These are phyloP conservation scores for Leptura quadrifasciata DNA, from an alignment of 2,888 invertebrate species.

Conservation along the genomic window DNA sequence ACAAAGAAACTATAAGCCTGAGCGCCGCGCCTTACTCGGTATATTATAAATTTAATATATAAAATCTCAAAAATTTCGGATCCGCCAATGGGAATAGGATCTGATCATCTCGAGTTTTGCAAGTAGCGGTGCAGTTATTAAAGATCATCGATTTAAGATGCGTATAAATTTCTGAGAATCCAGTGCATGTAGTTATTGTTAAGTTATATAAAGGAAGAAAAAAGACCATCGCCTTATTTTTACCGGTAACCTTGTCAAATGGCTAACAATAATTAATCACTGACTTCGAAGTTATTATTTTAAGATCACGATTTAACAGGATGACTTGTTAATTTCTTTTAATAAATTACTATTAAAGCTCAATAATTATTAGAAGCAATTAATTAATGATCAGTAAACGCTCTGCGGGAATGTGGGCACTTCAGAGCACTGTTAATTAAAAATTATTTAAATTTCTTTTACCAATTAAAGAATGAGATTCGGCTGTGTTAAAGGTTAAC, in stretches of 20 bases:
- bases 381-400: conserved; percentile 64
- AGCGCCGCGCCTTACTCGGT: too few relatives aligned
- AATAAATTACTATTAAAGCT: conserved; percentile 61
- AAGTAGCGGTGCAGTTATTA: conserved; percentile 10
- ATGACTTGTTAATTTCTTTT: conserved; percentile 56
- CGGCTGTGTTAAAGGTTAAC: conserved; percentile 44
- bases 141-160: conserved; percentile 15
- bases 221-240: conserved; percentile 11
- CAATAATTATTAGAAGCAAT: conserved; percentile 63
- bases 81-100: neutral
- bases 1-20: too few relatives aligned
- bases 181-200: conserved; percentile 20
- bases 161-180: conserved; percentile 4
- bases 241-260: conserved; percentile 48
- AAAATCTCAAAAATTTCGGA: neutral
- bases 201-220: neutral
- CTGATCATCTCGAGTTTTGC: neutral
- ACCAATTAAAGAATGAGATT: conserved; percentile 44
- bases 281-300: conserved; percentile 56
- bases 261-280: conserved; percentile 59
- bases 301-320: conserved; percentile 56
- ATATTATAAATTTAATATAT: neutral
- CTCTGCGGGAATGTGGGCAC: conserved; percentile 48
- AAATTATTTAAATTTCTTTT: conserved; percentile 46
- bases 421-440: conserved; percentile 46